Base-by-base conservation (phyloP, 2,797 vertebrate genomes). In the Ceyx erithaca region DNA sequence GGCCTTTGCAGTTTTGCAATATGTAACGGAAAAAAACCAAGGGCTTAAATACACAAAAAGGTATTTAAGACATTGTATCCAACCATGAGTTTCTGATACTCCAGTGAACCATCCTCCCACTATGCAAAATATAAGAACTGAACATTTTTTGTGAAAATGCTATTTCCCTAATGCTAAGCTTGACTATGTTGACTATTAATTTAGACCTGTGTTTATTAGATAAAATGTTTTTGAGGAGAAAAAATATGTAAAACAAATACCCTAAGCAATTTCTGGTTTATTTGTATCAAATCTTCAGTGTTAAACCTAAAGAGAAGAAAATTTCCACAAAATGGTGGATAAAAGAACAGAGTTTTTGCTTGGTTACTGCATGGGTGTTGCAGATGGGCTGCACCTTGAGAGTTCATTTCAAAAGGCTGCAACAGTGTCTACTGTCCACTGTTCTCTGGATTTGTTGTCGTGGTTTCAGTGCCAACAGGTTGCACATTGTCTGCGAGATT, bases 401-500 rank as follows among this genome's bases (percentile, higher is more conserved):
- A 26, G 82, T 96, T 92, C 91, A 20, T 87, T 91, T 41, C 86
- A 4, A 43, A 45, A 71, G 40, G 71, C 1, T 17, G 6, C 54
- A 43, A 49, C 46, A 11, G 4, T 22, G 35, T 35, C 93, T 98
- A 98, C 89, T 95, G 97, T 48, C 95, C 97, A 3, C 75, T 51
- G 63, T 31, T 95, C 14, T 97, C 97, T 18, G 98, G 63, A 33
- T 97, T 98, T 80, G 98, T 92, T 4, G 97, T 79, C 52, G 96
- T 96, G 17, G 81, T 97, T 7, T 98, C 95, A 68, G 97, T 96
- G 52, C 98, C 92, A 21, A 98, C 96, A 23, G 99, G 98, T 33
- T 98, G 99, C 81, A 98, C 98, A 52, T 98, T 99, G 97, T 99
- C 99, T 76, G 99, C 98, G 72, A 99, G 98, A 95, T 98, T 99